A percentile compares a stretch with the other conserved stretches of the same genome.
Conservation (phyloP, 2,797 vertebrate genomes). For the Onychomys torridus region DNA sequence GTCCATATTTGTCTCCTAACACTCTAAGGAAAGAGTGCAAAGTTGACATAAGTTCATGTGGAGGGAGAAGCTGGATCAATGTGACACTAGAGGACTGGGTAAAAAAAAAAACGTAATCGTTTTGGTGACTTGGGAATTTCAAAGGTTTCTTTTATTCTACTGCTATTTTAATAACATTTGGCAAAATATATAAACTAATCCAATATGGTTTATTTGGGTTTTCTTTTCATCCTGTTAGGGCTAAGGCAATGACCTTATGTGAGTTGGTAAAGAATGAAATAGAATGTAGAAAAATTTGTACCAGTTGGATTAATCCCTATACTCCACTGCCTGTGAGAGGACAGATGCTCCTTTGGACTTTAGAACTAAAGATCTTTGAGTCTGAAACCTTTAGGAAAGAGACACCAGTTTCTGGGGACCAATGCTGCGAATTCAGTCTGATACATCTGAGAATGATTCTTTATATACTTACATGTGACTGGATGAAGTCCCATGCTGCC, state of each 20-base stretch:
- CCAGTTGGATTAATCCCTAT: neutral
- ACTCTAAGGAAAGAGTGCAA: neutral
- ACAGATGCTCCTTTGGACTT: neutral
- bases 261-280: constrained; percentile 2
- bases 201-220: neutral
- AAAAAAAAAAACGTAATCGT: neutral
- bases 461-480: constrained; percentile 75
- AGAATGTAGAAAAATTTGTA: neutral
- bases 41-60: neutral
- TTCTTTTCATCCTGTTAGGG: neutral
- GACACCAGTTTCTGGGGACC: neutral
- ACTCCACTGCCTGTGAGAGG: neutral
- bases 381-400: constrained; percentile 37
- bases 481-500: constrained; percentile 78
- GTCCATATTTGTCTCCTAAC: neutral
- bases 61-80: neutral
- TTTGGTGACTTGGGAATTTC: neutral
- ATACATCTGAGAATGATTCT: neutral
- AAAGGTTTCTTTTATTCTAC: neutral
- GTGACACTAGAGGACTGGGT: neutral
- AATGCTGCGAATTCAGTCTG: neutral
- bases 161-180: constrained; percentile 23
- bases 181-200: neutral
- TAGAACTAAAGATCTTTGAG: neutral
- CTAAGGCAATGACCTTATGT: neutral